phyloP scores from a whole-genome alignment of 2,888 invertebrate species.

The Noctua fimbriata region DNA sequence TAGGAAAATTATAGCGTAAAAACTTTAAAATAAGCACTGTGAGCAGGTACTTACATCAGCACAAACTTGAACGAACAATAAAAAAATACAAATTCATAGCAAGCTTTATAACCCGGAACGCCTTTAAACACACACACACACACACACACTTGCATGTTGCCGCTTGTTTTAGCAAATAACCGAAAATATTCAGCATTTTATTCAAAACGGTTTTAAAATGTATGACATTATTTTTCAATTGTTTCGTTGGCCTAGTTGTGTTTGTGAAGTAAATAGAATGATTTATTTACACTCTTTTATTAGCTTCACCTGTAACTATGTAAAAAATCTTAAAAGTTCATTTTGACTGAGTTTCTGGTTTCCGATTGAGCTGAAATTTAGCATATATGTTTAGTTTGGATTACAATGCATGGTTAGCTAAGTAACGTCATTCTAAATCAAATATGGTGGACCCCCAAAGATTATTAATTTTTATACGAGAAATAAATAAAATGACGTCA shows the following conservation, averaged over 20 bases:
- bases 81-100: slow-evolving; percentile 26
- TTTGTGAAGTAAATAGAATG: neutral
- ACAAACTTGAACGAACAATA: slow-evolving; percentile 18
- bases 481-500: neutral
- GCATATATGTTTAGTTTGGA: neutral
- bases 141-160: slow-evolving; percentile 45
- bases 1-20: neutral
- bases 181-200: slow-evolving; percentile 40
- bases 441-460: neutral
- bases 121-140: too few species aligned
- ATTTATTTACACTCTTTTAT: neutral
- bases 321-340: too few species aligned
- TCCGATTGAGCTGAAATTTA: neutral
- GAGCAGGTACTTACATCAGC: neutral
- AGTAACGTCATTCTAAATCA: neutral
- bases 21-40: slow-evolving; percentile 3
- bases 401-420: neutral
- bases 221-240: slow-evolving; percentile 4
- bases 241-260: slow-evolving; percentile 6
- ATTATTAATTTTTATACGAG: too few species aligned
- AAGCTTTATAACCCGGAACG: slow-evolving; percentile 46
- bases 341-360: neutral
- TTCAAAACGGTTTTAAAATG: slow-evolving; percentile 36
- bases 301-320: too few species aligned
- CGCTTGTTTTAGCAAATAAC: slow-evolving; percentile 37